phyloP scores from a whole-genome alignment of 1,140 invertebrate genomes.

The Coelopa frigida region DNA sequence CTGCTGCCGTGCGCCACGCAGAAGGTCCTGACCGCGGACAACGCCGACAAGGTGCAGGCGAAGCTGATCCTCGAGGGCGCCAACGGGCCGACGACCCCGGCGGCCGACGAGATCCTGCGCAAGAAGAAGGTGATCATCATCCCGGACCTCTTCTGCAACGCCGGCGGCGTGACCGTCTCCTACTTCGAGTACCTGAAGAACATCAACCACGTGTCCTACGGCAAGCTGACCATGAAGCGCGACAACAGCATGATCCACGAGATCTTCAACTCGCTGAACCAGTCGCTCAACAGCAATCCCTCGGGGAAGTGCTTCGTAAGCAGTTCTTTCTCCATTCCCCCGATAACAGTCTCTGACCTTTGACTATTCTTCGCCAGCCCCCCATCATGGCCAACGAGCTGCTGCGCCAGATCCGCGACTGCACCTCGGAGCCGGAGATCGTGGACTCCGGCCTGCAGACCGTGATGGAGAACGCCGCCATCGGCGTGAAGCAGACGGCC shows the following conservation, averaged over 20 bases:
- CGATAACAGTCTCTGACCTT: no score
- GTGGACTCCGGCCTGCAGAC: conserved; percentile 77
- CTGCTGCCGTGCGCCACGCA: conserved; percentile 79
- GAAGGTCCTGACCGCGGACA: conserved; percentile 67
- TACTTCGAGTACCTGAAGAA: conserved; percentile 94
- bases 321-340: no score
- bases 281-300: conserved; percentile 20
- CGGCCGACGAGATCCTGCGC: conserved; percentile 66
- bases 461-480: conserved; percentile 65
- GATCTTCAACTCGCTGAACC: conserved; percentile 29
- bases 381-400: conserved; percentile 57
- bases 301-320: no score
- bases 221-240: conserved; percentile 64
- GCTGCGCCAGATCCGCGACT: conserved; percentile 47
- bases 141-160: conserved; percentile 78
- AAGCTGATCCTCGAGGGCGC: conserved; percentile 73
- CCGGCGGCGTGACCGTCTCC: conserved; percentile 83
- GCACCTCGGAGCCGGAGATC: conserved; percentile 69
- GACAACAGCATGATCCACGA: conserved; percentile 23
- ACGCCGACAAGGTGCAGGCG: conserved; percentile 70
- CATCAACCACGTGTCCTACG: conserved; percentile 82
- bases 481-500: conserved; percentile 63
- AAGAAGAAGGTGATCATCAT: conserved; percentile 71
- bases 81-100: conserved; percentile 81
- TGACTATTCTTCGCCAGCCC: conserved; percentile 18